Evolutionary conservation across 1,140 invertebrate species (phyloP).

Genomic region (Drosophila subobscura): DNA sequence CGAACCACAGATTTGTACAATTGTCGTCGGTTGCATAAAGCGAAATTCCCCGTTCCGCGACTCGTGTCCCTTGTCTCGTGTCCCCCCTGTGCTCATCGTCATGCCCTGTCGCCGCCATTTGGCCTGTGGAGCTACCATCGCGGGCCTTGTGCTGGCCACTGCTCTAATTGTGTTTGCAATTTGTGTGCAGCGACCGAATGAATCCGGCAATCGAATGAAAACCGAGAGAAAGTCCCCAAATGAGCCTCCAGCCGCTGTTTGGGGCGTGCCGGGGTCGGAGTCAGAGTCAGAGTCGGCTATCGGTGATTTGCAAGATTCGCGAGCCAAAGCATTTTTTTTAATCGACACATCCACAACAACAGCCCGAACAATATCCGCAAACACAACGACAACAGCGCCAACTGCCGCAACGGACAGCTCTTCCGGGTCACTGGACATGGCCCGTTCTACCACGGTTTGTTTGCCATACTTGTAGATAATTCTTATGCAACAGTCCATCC

Average conservation of each 20-base stretch:
- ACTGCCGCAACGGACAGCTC: slow-evolving; percentile 16
- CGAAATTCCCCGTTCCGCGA: slow-evolving; percentile 5
- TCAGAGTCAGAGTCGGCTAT: slow-evolving; percentile 1
- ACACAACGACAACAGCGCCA: slow-evolving; percentile 16
- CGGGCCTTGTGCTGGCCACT: slow-evolving; percentile 46
- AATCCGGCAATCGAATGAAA: slow-evolving; percentile 51
- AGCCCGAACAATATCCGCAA: slow-evolving; percentile 17
- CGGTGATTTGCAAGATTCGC: slow-evolving; percentile 49
- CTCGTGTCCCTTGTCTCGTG: too few species aligned
- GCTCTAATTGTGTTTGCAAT: slow-evolving; percentile 68
- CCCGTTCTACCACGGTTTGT: slow-evolving; percentile 66
- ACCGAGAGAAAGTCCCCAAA: slow-evolving; percentile 36
- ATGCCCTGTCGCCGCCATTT: slow-evolving; percentile 57
- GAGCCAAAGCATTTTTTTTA: slow-evolving; percentile 38
- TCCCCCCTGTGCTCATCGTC: slow-evolving; percentile 11
- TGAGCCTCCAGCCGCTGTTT: not conserved
- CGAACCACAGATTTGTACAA: not conserved
- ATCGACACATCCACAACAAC: slow-evolving; percentile 53
- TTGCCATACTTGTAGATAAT: slow-evolving; percentile 13
- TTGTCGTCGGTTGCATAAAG: slow-evolving; percentile 48
- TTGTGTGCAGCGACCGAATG: slow-evolving; percentile 45
- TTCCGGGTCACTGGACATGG: slow-evolving; percentile 60
- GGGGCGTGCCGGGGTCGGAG: not conserved
- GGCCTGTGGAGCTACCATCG: slow-evolving; percentile 29
- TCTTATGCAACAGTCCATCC: slow-evolving; percentile 49